Evolutionary conservation across 2,888 invertebrate species (phyloP), one percentile per base, ranked within the genome.

Genomic region (Nemurella pictetii): DNA sequence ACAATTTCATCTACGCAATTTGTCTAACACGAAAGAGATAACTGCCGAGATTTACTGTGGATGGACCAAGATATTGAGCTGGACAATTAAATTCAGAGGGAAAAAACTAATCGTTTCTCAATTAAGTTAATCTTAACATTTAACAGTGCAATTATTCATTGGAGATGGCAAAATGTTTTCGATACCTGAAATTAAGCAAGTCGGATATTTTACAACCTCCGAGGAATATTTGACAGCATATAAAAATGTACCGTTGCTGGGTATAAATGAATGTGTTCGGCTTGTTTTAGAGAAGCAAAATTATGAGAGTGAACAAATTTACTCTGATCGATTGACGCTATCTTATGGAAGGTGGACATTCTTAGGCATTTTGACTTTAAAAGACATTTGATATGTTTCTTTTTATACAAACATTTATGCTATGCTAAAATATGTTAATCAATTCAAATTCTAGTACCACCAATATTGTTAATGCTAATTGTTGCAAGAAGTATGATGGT

Each of bases 401-500:
- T 29, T 27, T 82, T 82, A 36, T 82, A 82, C 72, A 82, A 82
- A 82, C 72, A 72, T 82, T 30, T 72, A 82, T 55, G 72, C 82
- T 82, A 82, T 3, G 28, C 26, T 82, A 82, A 72, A 80, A 82
- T 82, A 72, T 82, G 55, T 29, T 72, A 27, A 29, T 82, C 82
- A 82, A 82, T 82, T 55, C 55, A 27, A 36, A 81, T 81, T 30
- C 80, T 32, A 81, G 82, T 72, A 25, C 82, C 82, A 82, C 82
- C 82, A 27, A 72, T 26, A 72, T 82, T 82, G 72, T 81, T 82
- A 72, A 82, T 82, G 82, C 73, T 30, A n/a, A 72, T 30, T 28
- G 72, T 80, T 84, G 78, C 73, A 84, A 72, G 84, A 74, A 78
- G 84, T 82, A 78, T 83, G 74, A 83, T 84, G 80, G 85, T 83